phyloP scores from a whole-genome alignment of 2,113 vertebrate genomes.

The Ictidomys tridecemlineatus region DNA sequence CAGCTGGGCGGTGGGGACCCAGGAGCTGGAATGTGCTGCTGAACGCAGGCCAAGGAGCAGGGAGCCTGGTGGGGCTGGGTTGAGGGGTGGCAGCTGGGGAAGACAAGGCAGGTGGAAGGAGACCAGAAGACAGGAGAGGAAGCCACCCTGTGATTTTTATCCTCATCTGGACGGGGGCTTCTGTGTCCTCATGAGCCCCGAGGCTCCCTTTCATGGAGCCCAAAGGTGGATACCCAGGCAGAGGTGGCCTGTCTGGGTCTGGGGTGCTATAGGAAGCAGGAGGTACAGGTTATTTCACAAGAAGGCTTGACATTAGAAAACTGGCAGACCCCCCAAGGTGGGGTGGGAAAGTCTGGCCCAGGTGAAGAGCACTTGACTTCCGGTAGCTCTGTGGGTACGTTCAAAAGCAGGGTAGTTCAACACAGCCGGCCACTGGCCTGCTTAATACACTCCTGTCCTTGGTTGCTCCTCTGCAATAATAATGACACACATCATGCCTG shows the following conservation, averaged over 20 bases:
- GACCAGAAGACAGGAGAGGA: neutral
- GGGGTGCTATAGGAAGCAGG: conserved; percentile 78
- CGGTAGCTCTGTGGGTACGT: conserved; percentile 54
- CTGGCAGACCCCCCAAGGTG: conserved; percentile 81
- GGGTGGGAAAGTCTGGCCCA: conserved; percentile 79
- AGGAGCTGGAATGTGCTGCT: neutral
- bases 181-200: conserved; percentile 69
- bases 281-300: conserved; percentile 83
- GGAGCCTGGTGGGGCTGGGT: accelerated
- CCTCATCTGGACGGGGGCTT: conserved; percentile 55
- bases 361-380: conserved; percentile 69
- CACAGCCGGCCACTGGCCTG: conserved; percentile 9
- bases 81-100: neutral
- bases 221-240: conserved; percentile 56
- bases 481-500: neutral
- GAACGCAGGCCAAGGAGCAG: neutral
- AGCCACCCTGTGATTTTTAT: neutral
- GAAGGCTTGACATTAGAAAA: conserved; percentile 67
- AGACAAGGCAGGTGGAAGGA: neutral
- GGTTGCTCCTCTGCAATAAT: neutral
- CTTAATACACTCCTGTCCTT: conserved; percentile 10
- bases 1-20: conserved; percentile 53
- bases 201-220: conserved; percentile 18
- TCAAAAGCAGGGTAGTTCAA: conserved; percentile 58
- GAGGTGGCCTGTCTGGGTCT: conserved; percentile 70